phyloP scores from a whole-genome alignment of 2,888 invertebrate genomes.

The Apodemia duryi region DNA sequence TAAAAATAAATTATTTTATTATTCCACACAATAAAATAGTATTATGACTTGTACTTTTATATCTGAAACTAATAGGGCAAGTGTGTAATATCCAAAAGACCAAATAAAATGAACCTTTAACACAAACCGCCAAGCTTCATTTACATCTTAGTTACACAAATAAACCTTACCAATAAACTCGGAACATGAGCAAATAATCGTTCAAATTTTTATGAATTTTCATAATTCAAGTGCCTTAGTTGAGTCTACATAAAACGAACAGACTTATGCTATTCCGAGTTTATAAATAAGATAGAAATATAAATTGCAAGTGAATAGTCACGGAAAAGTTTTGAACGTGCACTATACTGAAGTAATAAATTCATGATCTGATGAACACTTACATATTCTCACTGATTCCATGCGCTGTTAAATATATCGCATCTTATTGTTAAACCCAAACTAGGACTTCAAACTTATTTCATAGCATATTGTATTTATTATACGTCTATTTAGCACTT shows the following conservation, averaged over 20 bases:
- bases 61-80: constrained; percentile 29
- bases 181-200: too few species aligned
- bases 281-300: not conserved
- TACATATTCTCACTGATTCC: constrained; percentile 22
- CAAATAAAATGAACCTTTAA: constrained; percentile 19
- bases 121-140: constrained; percentile 19
- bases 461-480: not conserved
- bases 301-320: not conserved
- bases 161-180: constrained; percentile 1
- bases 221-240: not conserved
- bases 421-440: constrained; percentile 1
- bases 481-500: not conserved
- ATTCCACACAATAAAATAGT: constrained; percentile 22
- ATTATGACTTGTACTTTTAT: constrained; percentile 28
- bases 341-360: constrained; percentile 17
- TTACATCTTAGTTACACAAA: not conserved
- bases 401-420: constrained; percentile 20
- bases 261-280: not conserved
- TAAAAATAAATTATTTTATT: constrained; percentile 25
- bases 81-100: constrained; percentile 19
- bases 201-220: not conserved
- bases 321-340: not conserved
- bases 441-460: not conserved
- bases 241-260: not conserved
- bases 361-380: constrained; percentile 17